Evolutionary conservation across 92 coral and sea anemone species (phyloP), one percentile per base, ranked within the genome.

Genomic region (Palythoa grandis): DNA sequence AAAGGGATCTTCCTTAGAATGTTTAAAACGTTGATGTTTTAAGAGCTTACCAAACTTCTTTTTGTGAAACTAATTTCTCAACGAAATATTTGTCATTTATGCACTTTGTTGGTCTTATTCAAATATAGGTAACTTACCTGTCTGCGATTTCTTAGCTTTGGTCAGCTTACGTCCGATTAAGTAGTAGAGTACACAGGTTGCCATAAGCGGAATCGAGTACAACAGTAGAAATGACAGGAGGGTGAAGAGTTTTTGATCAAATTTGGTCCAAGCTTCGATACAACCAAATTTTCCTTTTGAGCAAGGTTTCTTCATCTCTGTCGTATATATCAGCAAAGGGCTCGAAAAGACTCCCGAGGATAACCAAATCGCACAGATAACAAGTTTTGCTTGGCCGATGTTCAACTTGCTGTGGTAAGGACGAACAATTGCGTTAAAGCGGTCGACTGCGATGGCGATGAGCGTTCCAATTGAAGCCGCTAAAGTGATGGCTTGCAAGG

Each of bases 341-440:
- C 85, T 89, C 5, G 98, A 93, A 37, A 82, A 71, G 57, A 80
- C 72, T 11, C 79, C 87, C 2, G 98, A 95, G 14, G 86, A 82
- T 11, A 85, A 72, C 98, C 98, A 94, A 52, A 94, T 91, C 20
- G 90, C 94, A 2, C 89, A 90, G 88, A 93, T 77, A 48, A 93
- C 86, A 68, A 83, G 82, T 74, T 93, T 86, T 14, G 98, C 95
- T 52, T 93, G 98, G 61, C 92, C 76, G 8, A 92, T 93, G n/a
- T 93, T 86, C 83, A 94, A 93, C 88, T 93, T 83, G 66, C 91
- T 91, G 20, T 85, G 93, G 38, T 93, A 82, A 15, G 98, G 98
- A 77, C 93, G 96, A n/a, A 94, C 98, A 56, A 94, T 93, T 4
- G 95, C 92, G 63, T 95, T 86, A 82, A 90, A 88, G 52, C 98